Conservation (phyloP, 2,888 invertebrate species). For the Drosophila borealis region DNA sequence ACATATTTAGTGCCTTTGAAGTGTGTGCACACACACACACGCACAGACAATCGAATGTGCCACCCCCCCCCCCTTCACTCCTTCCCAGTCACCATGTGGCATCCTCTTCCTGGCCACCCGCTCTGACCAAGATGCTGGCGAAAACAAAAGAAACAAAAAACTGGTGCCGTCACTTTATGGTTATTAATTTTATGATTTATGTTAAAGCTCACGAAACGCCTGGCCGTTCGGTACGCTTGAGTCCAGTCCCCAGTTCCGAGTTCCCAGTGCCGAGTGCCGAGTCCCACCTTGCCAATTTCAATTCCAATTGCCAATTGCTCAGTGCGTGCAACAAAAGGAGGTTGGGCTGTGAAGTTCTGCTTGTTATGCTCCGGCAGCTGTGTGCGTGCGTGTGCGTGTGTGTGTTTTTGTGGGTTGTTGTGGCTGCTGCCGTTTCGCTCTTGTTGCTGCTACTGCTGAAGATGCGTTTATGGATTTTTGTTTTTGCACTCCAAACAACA, state of each 20-base stretch:
- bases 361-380: slow-evolving; percentile 19
- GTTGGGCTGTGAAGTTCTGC: slow-evolving; percentile 31
- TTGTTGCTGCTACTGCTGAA: slow-evolving; percentile 49
- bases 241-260: neutral
- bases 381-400: slow-evolving; percentile 28
- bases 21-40: slow-evolving; percentile 29
- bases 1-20: slow-evolving; percentile 47
- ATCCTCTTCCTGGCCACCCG: slow-evolving; percentile 54
- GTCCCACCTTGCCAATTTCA: slow-evolving; percentile 38
- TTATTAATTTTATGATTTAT: slow-evolving; percentile 85
- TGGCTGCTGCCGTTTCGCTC: slow-evolving; percentile 59
- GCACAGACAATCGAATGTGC: neutral
- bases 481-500: slow-evolving; percentile 62
- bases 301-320: slow-evolving; percentile 58
- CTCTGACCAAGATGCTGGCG: slow-evolving; percentile 59
- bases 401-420: slow-evolving; percentile 55
- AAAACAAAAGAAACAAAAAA: slow-evolving; percentile 34
- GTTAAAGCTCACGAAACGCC: slow-evolving; percentile 79
- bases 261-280: neutral
- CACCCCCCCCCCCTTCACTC: neutral
- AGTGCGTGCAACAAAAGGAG: slow-evolving; percentile 62
- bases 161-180: slow-evolving; percentile 83
- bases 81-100: slow-evolving; percentile 4
- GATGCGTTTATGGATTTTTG: slow-evolving; percentile 75
- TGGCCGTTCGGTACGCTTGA: slow-evolving; percentile 20